These are phyloP conservation scores for Paedocypris micromegethes DNA, from an alignment of 2,797 vertebrate genomes.

Conservation along the genomic window DNA sequence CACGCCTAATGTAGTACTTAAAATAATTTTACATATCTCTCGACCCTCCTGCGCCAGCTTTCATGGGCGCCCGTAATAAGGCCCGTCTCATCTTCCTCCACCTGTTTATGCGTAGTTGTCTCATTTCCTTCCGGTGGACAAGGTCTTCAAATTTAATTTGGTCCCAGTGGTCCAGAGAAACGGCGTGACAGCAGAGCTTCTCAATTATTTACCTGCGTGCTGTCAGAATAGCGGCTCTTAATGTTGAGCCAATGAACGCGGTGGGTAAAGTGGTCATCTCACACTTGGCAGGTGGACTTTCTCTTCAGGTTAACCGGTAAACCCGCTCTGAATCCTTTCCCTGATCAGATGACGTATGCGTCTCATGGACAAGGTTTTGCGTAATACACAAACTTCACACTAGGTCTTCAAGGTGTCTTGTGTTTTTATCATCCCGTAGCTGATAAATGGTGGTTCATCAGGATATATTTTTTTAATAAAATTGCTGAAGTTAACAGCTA, in stretches of 20 bases:
- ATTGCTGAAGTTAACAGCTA: too few species aligned
- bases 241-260: slow-evolving; percentile 62
- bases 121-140: slow-evolving; percentile 45
- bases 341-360: slow-evolving; percentile 45
- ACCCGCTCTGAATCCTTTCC: slow-evolving; percentile 44
- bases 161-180: slow-evolving; percentile 51
- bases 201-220: slow-evolving; percentile 64
- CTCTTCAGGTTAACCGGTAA: slow-evolving; percentile 50
- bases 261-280: slow-evolving; percentile 61
- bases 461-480: too few species aligned
- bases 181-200: slow-evolving; percentile 53
- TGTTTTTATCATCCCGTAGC: too few species aligned
- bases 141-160: slow-evolving; percentile 61
- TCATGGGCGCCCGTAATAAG: slow-evolving; percentile 48
- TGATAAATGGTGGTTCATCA: too few species aligned
- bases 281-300: slow-evolving; percentile 49
- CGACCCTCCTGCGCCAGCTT: slow-evolving; percentile 9
- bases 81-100: slow-evolving; percentile 24
- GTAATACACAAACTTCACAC: too few species aligned
- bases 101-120: slow-evolving; percentile 43
- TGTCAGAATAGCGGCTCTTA: slow-evolving; percentile 59
- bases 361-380: background rate
- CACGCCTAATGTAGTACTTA: slow-evolving; percentile 33
- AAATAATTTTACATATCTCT: slow-evolving; percentile 30
- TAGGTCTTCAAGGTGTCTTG: too few species aligned